Evolutionary conservation across 2,888 invertebrate species (phyloP).

Genomic region (Patella depressa): DNA sequence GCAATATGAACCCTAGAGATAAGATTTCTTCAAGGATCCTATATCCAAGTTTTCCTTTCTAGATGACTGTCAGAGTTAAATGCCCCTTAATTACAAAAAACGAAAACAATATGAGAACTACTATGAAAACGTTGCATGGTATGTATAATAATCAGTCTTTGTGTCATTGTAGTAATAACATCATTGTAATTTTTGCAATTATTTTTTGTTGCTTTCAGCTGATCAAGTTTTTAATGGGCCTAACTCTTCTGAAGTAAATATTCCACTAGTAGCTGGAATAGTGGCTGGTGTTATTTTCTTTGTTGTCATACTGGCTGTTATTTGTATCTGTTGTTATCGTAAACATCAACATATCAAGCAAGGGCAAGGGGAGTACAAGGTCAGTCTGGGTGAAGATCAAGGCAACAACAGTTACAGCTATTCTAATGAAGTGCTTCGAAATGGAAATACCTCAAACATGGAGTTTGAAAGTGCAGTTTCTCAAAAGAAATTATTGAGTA

Average conservation of each 20-base stretch:
- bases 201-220: too few species aligned
- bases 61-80: too few species aligned
- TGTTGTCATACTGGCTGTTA: conserved; percentile 45
- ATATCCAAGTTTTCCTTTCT: too few species aligned
- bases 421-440: conserved; percentile 23
- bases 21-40: too few species aligned
- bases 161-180: too few species aligned
- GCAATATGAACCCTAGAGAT: too few species aligned
- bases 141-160: too few species aligned
- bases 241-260: conserved; percentile 24
- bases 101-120: too few species aligned
- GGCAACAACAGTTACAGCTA: conserved; percentile 25
- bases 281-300: conserved; percentile 51
- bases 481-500: conserved; percentile 38
- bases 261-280: conserved; percentile 55
- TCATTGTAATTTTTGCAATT: too few species aligned
- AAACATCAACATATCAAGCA: conserved; percentile 30
- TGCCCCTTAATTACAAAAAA: too few species aligned
- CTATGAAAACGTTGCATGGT: too few species aligned
- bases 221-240: too few species aligned
- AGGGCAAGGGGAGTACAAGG: conserved; percentile 14
- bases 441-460: conserved; percentile 13
- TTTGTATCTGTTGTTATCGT: conserved; percentile 52
- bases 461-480: conserved; percentile 35
- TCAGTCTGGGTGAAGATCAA: conserved; percentile 15